Percentiles rank a stretch among this genome's conserved stretches.
Evolutionary conservation across 2,797 vertebrate genomes (phyloP).

Genomic region (Rhinatrema bivittatum): DNA sequence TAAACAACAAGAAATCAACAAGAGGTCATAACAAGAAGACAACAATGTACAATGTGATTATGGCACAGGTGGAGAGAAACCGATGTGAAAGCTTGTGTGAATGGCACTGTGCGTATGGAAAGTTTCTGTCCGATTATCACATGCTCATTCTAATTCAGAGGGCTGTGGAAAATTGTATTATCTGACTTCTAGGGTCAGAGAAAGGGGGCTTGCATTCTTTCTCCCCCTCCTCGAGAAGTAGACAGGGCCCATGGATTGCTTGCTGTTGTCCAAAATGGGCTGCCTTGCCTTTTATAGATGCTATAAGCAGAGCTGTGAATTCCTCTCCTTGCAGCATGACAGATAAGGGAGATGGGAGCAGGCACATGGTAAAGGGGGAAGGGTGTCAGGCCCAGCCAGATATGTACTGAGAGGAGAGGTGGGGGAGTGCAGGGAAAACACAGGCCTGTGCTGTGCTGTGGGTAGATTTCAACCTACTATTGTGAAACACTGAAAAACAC

Average conservation of each 20-base stretch:
- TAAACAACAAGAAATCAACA: no score
- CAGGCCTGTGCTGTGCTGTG: no score
- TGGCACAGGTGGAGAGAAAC: no score
- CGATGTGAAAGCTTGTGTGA: no score
- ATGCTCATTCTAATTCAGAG: constrained; percentile 44
- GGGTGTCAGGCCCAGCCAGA: no score
- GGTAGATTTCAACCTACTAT: no score
- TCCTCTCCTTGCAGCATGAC: constrained; percentile 80
- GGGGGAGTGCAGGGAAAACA: no score
- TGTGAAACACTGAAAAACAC: no score
- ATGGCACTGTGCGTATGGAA: constrained; percentile 54
- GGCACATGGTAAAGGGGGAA: constrained; percentile 76
- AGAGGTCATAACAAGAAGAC: no score
- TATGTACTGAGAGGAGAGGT: no score
- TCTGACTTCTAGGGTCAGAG: constrained; percentile 23
- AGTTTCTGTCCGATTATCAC: constrained; percentile 50
- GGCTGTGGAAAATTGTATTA: no score
- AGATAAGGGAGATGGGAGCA: constrained; percentile 74
- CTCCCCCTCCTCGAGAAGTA: constrained; percentile 53
- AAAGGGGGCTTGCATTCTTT: constrained; percentile 15
- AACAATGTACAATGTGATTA: no score
- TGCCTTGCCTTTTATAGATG: constrained; percentile 92
- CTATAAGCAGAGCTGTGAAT: constrained; percentile 81
- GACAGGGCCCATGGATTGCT: constrained; percentile 69
- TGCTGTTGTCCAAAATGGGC: constrained; percentile 78